Conservation (phyloP, 2,888 invertebrate genomes). For the Rambutsinella grinnellia region DNA sequence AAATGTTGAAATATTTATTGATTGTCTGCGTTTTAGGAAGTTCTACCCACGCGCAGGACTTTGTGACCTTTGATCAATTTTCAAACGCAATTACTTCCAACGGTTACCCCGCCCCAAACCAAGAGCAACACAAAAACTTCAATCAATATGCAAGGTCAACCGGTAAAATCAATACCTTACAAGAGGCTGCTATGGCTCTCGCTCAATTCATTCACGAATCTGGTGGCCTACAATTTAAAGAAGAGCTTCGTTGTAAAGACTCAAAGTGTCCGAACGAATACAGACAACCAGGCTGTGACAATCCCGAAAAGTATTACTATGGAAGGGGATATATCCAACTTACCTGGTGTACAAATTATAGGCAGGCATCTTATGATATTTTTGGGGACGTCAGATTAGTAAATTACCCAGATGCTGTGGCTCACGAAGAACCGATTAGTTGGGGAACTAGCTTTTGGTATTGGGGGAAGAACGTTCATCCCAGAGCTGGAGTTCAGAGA, state of each 20-base stretch:
- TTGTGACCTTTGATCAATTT: slow-evolving; percentile 8
- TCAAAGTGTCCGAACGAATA: background rate
- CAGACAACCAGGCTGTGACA: background rate
- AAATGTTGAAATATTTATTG: too few species aligned
- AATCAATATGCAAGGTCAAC: background rate
- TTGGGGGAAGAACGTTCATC: slow-evolving; percentile 28
- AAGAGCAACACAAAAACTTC: slow-evolving; percentile 1
- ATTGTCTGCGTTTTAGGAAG: too few species aligned
- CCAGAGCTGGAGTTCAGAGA: background rate
- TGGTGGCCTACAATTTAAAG: background rate
- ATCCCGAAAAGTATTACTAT: slow-evolving; percentile 15
- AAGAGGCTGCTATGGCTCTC: slow-evolving; percentile 31
- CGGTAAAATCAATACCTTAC: background rate
- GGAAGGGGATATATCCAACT: slow-evolving; percentile 59
- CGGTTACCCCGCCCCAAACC: background rate
- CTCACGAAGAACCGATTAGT: slow-evolving; percentile 33
- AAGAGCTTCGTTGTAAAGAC: background rate
- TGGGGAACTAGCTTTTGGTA: slow-evolving; percentile 54
- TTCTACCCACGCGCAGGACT: too few species aligned
- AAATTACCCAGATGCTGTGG: slow-evolving; percentile 39
- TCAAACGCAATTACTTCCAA: slow-evolving; percentile 9
- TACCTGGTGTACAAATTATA: slow-evolving; percentile 58
- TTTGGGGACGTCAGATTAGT: slow-evolving; percentile 40
- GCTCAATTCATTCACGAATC: slow-evolving; percentile 33
- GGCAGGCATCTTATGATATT: slow-evolving; percentile 27